These are phyloP conservation scores for Melanaphis sacchari DNA, from an alignment of 1,140 invertebrate genomes.

Conservation along the genomic window DNA sequence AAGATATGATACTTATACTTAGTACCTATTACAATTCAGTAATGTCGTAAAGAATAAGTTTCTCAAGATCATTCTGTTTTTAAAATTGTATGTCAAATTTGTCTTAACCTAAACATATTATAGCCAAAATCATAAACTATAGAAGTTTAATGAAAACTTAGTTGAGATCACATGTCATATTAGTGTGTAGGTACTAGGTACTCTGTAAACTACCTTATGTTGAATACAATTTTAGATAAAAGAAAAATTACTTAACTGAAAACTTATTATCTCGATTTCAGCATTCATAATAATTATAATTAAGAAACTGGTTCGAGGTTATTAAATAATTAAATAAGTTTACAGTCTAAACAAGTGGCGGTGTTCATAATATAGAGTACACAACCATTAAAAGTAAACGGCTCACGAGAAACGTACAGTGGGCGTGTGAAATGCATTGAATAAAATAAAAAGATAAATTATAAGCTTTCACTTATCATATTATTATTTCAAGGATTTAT, in stretches of 20 bases:
- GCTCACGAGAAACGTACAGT: slow-evolving; percentile 18
- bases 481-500: slow-evolving; percentile 38
- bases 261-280: slow-evolving; percentile 12
- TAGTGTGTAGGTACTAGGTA: neutral
- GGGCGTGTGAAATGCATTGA: slow-evolving; percentile 33
- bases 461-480: slow-evolving; percentile 34
- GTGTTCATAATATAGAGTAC: slow-evolving; percentile 1
- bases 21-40: neutral
- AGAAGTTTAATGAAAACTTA: neutral
- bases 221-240: neutral
- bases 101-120: neutral
- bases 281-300: slow-evolving; percentile 22
- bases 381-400: slow-evolving; percentile 7
- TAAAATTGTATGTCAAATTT: too few species aligned
- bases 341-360: neutral
- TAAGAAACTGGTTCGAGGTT: slow-evolving; percentile 37
- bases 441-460: slow-evolving; percentile 35
- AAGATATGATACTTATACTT: neutral
- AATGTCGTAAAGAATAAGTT: too few species aligned
- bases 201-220: neutral
- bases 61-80: too few species aligned
- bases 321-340: slow-evolving; percentile 22
- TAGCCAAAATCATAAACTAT: neutral
- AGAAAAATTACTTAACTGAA: slow-evolving; percentile 4
- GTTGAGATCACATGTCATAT: neutral